A percentile compares a stretch with the other conserved stretches of the same genome.
These are phyloP conservation scores for Spisula solida DNA, from an alignment of 2,888 invertebrate genomes.

Conservation along the genomic window DNA sequence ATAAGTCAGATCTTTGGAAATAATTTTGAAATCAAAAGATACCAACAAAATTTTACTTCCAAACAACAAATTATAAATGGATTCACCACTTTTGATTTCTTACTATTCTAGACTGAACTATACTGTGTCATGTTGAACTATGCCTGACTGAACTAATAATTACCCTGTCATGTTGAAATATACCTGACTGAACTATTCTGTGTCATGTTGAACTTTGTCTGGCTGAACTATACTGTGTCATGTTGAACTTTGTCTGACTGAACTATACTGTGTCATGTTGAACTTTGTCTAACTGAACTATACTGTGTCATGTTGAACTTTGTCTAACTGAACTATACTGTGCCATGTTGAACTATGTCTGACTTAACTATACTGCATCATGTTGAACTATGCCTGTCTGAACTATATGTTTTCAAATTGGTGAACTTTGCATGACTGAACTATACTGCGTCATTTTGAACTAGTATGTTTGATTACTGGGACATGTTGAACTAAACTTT, in stretches of 20 bases:
- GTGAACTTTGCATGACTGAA: not conserved
- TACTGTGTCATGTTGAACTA: not conserved
- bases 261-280: not conserved
- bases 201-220: not conserved
- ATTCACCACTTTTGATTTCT: no score
- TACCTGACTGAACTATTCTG: not conserved
- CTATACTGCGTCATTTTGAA: not conserved
- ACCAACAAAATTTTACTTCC: no score
- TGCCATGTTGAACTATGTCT: not conserved
- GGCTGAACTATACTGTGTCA: not conserved
- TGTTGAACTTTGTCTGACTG: not conserved
- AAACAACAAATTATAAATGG: no score
- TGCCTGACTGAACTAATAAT: not conserved
- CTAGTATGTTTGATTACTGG: no score
- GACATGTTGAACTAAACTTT: not conserved
- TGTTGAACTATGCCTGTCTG: no score
- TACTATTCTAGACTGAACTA: not conserved
- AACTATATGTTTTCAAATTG: no score
- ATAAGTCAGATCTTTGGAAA: no score
- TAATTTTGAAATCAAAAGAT: no score
- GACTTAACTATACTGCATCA: not conserved
- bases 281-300: not conserved
- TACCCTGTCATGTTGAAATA: not conserved
- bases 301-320: not conserved
- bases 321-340: not conserved